Evolutionary conservation across 2,797 vertebrate species (phyloP).

Genomic region (Alfaro cultratus): DNA sequence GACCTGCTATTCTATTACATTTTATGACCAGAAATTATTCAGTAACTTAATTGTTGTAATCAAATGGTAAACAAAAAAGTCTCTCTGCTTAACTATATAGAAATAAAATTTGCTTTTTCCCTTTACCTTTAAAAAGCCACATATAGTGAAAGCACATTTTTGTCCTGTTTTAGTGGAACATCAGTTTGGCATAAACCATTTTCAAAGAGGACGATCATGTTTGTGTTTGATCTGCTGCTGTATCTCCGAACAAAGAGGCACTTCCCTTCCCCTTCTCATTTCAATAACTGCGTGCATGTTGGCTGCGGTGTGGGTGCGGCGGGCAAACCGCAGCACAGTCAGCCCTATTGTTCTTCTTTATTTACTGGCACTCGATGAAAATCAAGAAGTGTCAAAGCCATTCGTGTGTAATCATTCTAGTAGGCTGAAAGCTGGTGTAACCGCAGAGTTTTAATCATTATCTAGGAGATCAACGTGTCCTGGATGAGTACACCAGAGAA

Average conservation of each 20-base stretch:
- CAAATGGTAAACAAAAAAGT: not conserved
- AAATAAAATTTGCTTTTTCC: not conserved
- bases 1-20: not conserved
- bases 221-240: constrained; percentile 53
- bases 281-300: constrained; percentile 76
- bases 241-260: constrained; percentile 82
- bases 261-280: constrained; percentile 85
- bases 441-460: constrained; percentile 51
- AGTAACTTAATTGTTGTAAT: not conserved
- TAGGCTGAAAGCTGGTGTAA: constrained; percentile 36
- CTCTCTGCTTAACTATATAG: not conserved
- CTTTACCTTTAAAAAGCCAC: not conserved
- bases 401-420: constrained; percentile 53
- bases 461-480: constrained; percentile 34
- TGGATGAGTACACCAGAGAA: not conserved
- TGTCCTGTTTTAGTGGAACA: not conserved
- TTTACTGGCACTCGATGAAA: constrained; percentile 80
- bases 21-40: not conserved
- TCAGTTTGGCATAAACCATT: not conserved
- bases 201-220: constrained; percentile 21
- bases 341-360: constrained; percentile 78
- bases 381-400: constrained; percentile 81
- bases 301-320: constrained; percentile 70
- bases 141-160: not conserved
- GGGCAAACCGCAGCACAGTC: constrained; percentile 73